Conservation (phyloP, 2,888 invertebrate species). For the Cerceris rybyensis region DNA sequence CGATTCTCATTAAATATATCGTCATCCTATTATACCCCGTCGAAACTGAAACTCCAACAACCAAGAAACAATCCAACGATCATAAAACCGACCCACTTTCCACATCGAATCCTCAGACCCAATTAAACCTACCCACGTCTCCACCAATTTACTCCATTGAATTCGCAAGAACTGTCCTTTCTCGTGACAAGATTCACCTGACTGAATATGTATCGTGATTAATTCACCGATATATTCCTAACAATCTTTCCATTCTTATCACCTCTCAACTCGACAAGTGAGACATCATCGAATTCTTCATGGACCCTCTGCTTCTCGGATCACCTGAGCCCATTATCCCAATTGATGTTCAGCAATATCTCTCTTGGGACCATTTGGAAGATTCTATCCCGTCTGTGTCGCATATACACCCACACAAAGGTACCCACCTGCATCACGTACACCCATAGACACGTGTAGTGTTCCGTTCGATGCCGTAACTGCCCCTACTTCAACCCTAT, state of each 20-base stretch:
- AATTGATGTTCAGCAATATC: constrained; percentile 65
- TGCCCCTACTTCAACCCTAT: constrained; percentile 14
- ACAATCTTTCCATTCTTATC: constrained; percentile 11
- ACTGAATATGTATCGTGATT: constrained; percentile 55
- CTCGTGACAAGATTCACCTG: constrained; percentile 53
- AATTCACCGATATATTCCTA: constrained; percentile 42
- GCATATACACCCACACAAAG: constrained; percentile 7
- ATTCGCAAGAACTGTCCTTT: constrained; percentile 40
- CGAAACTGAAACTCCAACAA: neutral
- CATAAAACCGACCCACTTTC: constrained; percentile 39
- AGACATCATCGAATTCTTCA: constrained; percentile 52
- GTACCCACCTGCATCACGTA: constrained; percentile 22
- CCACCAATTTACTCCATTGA: constrained; percentile 52
- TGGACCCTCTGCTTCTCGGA: constrained; percentile 54
- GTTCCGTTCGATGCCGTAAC: constrained; percentile 20
- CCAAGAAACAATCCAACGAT: too few relatives aligned
- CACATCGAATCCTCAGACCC: constrained; percentile 39
- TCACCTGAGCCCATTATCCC: constrained; percentile 65
- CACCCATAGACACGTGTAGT: constrained; percentile 33
- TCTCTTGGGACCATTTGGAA: constrained; percentile 61
- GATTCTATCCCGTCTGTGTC: constrained; percentile 45
- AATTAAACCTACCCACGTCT: constrained; percentile 55
- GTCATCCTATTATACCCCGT: too few relatives aligned
- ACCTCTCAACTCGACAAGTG: neutral
- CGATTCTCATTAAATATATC: neutral